Evolutionary conservation across 2,888 invertebrate species (phyloP), one percentile per base, ranked within the genome.

Genomic region (Congeria kusceri): DNA sequence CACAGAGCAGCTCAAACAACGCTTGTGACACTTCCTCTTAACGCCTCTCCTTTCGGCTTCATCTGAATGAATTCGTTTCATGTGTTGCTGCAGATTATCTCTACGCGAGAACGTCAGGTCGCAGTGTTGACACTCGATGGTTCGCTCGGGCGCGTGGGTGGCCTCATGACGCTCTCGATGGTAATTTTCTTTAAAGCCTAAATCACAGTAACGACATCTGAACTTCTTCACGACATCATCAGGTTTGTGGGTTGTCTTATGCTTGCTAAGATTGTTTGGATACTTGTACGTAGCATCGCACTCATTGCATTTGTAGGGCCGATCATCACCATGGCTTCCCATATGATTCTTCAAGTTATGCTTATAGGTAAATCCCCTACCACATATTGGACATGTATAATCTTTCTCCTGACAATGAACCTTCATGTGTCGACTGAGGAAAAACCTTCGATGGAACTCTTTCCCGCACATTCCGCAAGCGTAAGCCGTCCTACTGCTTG

Each of bases 221-320:
- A 20, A 62, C 3, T 62, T 62, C 13, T 28, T 62, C n/a, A 25
- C 62, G 13, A 39, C 39, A 39, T n/a, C 13, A 3, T 23, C 62
- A n/a, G 62, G 46, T 62, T 46, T 23, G 18, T 62, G 62, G 15
- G 46, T 25, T 25, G 1, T 13, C 7, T 62, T 44, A 20, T 62
- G 62, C 5, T 62, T 62, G 3, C 46, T 44, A 1, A 62, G 62
- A 62, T 44, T 5, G 18, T 44, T 46, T 11, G 9, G 15, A 9
- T 46, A 15, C 46, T 20, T 62, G 27, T 44, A 62, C 15, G 44
- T 27, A 5, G 44, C 44, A 7, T 44, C 13, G 46, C 62, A 62
- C 23, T 44, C 62, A 1, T 62, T 25, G 20, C 62, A 62, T 15
- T 15, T 62, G 46, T 62, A 62, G 20, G 62, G 62, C 13, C 62